Base-by-base conservation (phyloP, 1,140 invertebrate species). In the Asbolus verrucosus region DNA sequence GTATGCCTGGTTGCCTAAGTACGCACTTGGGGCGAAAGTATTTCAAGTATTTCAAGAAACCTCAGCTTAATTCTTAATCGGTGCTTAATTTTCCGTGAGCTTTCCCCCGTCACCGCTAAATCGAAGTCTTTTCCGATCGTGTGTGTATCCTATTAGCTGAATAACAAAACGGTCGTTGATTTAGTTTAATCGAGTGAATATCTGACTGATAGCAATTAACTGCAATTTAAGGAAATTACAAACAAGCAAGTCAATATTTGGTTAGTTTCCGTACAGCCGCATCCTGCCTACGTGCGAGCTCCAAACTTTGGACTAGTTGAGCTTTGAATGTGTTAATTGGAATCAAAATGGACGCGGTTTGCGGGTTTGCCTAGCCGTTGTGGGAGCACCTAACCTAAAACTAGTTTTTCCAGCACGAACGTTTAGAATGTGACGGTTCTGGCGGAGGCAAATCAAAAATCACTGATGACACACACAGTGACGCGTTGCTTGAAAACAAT, bases 181-280 rank as follows among this genome's bases (percentile, higher is more conserved):
- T 36, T 36, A n/a, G 6, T 54, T n/a, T 54, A 54, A 54, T 54
- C 46, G 46, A 21, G n/a, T 27, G 46, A 24, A 54, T 27, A 54
- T n/a, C 46, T 27, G 46, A 54, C 21, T 27, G 46, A 54, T 54
- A 19, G 46, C 46, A 54, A 54, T 54, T 54, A 54, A 54, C 46
- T 54, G 1, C 46, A 54, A 27, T 54, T 54, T 54, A 54, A 54
- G 46, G 46, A 54, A 54, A 54, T 54, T 54, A 54, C 46, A 54
- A 54, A 46, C 41, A 46, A 16, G 19, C 19, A 21, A 54, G 19
- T 54, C 21, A 27, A 27, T 54, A 21, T 54, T 54, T 54, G 46
- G 19, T 54, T 54, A 54, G 46, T 54, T 54, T 36, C 33, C 33
- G 11, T 36, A 11, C 5, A n/a, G 11, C 6, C 33, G 33, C 5